A percentile compares a stretch with the other conserved stretches of the same genome.
Conservation (phyloP, 2,888 invertebrate species). For the Drosophila ustulata region DNA sequence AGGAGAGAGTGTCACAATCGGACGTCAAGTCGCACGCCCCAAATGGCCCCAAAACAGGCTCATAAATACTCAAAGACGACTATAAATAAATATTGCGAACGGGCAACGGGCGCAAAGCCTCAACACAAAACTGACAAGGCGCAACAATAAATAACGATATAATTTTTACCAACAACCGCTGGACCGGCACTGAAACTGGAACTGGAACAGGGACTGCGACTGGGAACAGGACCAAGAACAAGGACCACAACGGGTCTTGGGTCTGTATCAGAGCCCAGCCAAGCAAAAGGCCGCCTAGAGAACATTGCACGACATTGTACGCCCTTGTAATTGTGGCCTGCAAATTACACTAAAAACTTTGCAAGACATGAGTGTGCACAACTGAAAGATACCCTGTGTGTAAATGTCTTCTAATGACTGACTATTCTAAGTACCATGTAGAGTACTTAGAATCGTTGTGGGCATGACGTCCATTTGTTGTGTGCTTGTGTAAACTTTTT, state of each 20-base stretch:
- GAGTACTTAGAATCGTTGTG: background rate
- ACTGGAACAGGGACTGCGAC: background rate
- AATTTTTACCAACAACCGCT: constrained; percentile 41
- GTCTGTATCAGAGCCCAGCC: constrained; percentile 12
- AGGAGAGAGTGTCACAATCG: background rate
- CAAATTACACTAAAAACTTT: constrained; percentile 28
- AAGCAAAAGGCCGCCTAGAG: constrained; percentile 11
- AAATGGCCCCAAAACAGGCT: constrained; percentile 28
- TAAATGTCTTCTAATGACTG: background rate
- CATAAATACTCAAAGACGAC: constrained; percentile 61
- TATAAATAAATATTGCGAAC: constrained; percentile 60
- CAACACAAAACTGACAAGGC: constrained; percentile 27
- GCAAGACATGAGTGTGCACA: background rate
- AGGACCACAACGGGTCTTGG: background rate
- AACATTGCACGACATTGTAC: constrained; percentile 59
- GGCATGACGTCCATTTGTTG: background rate
- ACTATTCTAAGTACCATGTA: background rate
- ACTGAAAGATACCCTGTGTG: background rate
- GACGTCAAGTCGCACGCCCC: constrained; percentile 40
- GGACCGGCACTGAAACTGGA: constrained; percentile 2
- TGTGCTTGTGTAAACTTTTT: constrained; percentile 1
- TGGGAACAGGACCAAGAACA: background rate
- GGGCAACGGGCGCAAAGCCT: constrained; percentile 26
- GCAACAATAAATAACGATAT: constrained; percentile 53
- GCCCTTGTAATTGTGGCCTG: constrained; percentile 69